Base-by-base conservation (phyloP, 2,888 invertebrate genomes). In the Phengaris arion region DNA sequence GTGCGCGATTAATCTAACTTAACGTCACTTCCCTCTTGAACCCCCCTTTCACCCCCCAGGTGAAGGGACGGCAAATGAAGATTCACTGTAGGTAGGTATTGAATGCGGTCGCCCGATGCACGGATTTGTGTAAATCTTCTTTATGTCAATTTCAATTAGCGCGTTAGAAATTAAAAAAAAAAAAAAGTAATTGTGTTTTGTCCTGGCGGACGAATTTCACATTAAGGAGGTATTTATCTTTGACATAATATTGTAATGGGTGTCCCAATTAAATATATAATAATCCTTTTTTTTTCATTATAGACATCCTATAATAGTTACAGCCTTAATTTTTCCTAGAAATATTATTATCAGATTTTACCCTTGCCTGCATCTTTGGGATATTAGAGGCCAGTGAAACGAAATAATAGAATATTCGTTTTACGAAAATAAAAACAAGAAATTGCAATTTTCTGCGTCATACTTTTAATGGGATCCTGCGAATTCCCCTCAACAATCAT, bases 1-100 rank as follows among this genome's bases (percentile, higher is more conserved):
- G 79, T 77, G 78, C 51, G 81, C 85, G 85, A 92, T 92, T 90
- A 92, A 91, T 92, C 89, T 88, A 88, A 87, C 85, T 92, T 89
- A 91, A 81, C 82, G 89, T 89, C 87, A 83, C 83, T 85, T 82
- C 81, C 59, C 59, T 9, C 84, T 83, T 81, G 83, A 80, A 22
- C 22, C 78, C 75, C 70, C 59, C 77, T 80, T 81, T 64, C 64
- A 10, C 83, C 86, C 85, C 85, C 80, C 86, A 89, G 86, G 87
- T 87, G 85, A 82, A 78, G 78, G 78, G 78, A 77, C 68, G 72
- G 74, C 77, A 88, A 92, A 92, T 92, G 88, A 89, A 90, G 86
- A 92, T 89, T 72, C 52, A 72, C 72, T 10, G 54, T 35, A 22
- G 15, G 86, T 87, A 22, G 15, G 86, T 87, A 91, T 88, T 78